Evolutionary conservation across 2,797 vertebrate species (phyloP), one percentile per base, ranked within the genome.

Genomic region (Microtus obscurus): DNA sequence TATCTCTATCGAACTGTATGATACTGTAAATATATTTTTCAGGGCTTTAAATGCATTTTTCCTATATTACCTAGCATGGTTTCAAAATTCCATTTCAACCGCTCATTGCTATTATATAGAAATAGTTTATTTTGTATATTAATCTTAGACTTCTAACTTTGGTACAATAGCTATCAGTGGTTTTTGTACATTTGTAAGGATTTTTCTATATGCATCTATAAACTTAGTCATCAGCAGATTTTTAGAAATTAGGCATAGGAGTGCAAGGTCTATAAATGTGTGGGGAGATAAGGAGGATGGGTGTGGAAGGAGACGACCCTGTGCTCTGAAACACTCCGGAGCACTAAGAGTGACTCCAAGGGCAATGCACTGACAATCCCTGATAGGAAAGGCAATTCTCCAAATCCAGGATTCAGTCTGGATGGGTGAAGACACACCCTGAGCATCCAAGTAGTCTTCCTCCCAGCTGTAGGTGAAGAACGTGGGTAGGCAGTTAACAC

Each of bases 121-220:
- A 48, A 86, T 67, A n/a, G 45, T 51, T 87, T 53, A 87, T 40
- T 73, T 73, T 73, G 5, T 21, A 31, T 17, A 87, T 73, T 87
- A 56, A 87, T 56, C 51, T 73, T 87, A 69, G 85, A 73, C 40
- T 48, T 53, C 65, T 85, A 85, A 85, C 63, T 85, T 53, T 87
- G 67, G 8, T 56, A 19, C 25, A 73, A 37, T 87, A 51, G 23
- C 53, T 53, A 67, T 37, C 34, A 80, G 19, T 80, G 31, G 78
- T 37, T 78, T 77, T 51, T 51, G 14, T 37, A 53, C 7, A 71
- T 71, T 37, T 87, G 65, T 53, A 87, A 87, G 48, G 48, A 53
- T 56, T 53, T 69, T 53, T 29, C 83, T 53, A 16, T 48, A 34
- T 87, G 8, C 29, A 53, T 53, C 21, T 53, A 87, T 29, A 87